Base-by-base conservation (phyloP, 2,888 invertebrate species). In the Clusia tigrina region DNA sequence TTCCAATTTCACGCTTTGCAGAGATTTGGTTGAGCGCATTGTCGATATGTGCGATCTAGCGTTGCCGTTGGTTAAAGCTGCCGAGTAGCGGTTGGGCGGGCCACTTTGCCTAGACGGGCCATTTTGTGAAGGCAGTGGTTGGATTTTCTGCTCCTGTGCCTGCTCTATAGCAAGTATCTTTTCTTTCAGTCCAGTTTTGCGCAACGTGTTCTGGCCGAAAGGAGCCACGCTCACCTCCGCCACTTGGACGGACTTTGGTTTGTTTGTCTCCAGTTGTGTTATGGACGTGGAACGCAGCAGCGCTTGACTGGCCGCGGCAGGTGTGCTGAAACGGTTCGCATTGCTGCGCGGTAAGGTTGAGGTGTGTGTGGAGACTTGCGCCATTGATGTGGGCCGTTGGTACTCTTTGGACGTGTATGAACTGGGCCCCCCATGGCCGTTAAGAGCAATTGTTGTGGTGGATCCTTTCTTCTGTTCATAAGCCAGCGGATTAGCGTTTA, bases 201-300 rank as follows among this genome's bases (percentile, higher is more conserved):
- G 79, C 61, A 87, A 71, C 1, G 83, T 85, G 10, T 79, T 80
- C 68, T 86, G 86, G 0, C 86, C 85, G 72, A 86, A 86, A 2
- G 76, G 71, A 6, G 71, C 75, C 1, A 68, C 42, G 77, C 78
- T 18, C 70, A 65, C 78, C 51, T 37, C 46, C 12, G 18, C n/a
- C 23, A 66, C 69, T 38, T 67, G 51, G 22, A 56, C 54, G 26
- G 63, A 18, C 65, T 62, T 62, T 64, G 52, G 58, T 37, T 63
- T 61, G 15, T 54, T 60, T n/a, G 60, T 52, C 23, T 69, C 64
- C 17, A 67, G 48, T 25, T 67, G 62, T 22, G 67, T 67, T 15
- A 69, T 68, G 37, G 69, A 71, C 6, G 72, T 63, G 18, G 68
- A 74, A 2, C 79, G 76, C 15, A 78, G 70, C 68, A 78, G 60